Evolutionary conservation across 2,797 vertebrate species (phyloP).

Genomic region (Sebastiscus albofasciatus): DNA sequence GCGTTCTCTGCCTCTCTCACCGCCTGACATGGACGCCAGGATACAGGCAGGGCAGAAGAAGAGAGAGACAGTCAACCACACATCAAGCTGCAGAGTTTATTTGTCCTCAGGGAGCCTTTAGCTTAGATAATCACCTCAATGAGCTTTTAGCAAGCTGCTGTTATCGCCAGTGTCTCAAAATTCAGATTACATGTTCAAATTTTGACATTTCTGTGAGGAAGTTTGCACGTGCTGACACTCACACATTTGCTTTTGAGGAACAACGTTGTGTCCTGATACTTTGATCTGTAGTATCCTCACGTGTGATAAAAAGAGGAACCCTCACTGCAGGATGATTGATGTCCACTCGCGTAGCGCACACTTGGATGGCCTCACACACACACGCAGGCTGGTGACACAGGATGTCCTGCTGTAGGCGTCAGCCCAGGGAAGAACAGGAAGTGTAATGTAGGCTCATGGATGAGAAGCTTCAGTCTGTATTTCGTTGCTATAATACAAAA

Average conservation of each 20-base stretch:
- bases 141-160: conserved; percentile 39
- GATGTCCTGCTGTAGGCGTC: conserved; percentile 74
- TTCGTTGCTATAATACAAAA: background rate
- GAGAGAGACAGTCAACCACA: conserved; percentile 16
- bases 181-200: background rate
- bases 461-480: conserved; percentile 3
- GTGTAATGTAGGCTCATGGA: conserved; percentile 28
- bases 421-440: conserved; percentile 66
- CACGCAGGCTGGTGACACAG: conserved; percentile 60
- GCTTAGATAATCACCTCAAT: conserved; percentile 29
- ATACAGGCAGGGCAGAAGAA: conserved; percentile 17
- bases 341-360: background rate
- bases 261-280: background rate
- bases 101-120: conserved; percentile 43
- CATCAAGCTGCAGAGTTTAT: conserved; percentile 16
- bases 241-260: conserved; percentile 12
- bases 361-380: conserved; percentile 21
- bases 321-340: conserved; percentile 2
- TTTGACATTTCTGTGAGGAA: background rate
- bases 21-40: background rate
- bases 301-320: conserved; percentile 11
- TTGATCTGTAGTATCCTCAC: background rate
- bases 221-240: background rate
- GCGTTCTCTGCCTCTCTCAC: conserved; percentile 16
- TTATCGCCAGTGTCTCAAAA: conserved; percentile 18